Evolutionary conservation across 2,113 vertebrate species (phyloP).

Genomic region (Crotalus viridis): DNA sequence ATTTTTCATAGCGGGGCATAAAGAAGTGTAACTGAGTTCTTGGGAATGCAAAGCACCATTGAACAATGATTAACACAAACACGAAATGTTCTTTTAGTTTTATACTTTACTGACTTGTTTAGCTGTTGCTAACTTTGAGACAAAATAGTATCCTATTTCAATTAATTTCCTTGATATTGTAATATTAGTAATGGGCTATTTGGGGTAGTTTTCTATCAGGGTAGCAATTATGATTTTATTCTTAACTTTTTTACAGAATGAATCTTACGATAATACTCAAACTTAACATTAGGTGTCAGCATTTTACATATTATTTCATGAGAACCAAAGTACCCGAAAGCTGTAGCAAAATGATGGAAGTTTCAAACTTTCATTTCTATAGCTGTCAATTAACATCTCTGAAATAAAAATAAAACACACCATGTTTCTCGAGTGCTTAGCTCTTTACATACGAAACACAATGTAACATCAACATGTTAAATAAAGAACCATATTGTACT

Average conservation of each 20-base stretch:
- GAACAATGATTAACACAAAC: background rate
- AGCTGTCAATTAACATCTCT: slow-evolving; percentile 35
- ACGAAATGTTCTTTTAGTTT: background rate
- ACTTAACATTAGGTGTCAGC: slow-evolving; percentile 78
- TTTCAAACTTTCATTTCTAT: slow-evolving; percentile 48
- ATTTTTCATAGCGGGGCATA: background rate
- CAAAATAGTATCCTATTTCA: background rate
- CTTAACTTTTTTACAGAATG: slow-evolving; percentile 35
- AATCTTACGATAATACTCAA: slow-evolving; percentile 66
- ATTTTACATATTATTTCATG: slow-evolving; percentile 75
- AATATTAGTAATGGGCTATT: background rate
- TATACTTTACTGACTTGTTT: background rate
- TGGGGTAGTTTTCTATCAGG: background rate
- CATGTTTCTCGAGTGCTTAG: slow-evolving; percentile 46
- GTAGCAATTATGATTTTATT: background rate
- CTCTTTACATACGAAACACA: slow-evolving; percentile 38
- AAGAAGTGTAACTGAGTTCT: background rate
- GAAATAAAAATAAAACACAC: slow-evolving; percentile 25
- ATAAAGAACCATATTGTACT: slow-evolving; percentile 39
- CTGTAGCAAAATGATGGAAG: slow-evolving; percentile 3
- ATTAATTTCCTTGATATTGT: slow-evolving; percentile 36
- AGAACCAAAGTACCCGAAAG: slow-evolving; percentile 47
- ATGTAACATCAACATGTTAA: slow-evolving; percentile 41
- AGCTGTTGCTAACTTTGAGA: slow-evolving; percentile 12
- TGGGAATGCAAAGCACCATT: background rate